Percentiles rank a stretch among this genome's conserved stretches.
phyloP scores from a whole-genome alignment of 2,113 vertebrate species.

The Sakesphorus luctuosus region DNA sequence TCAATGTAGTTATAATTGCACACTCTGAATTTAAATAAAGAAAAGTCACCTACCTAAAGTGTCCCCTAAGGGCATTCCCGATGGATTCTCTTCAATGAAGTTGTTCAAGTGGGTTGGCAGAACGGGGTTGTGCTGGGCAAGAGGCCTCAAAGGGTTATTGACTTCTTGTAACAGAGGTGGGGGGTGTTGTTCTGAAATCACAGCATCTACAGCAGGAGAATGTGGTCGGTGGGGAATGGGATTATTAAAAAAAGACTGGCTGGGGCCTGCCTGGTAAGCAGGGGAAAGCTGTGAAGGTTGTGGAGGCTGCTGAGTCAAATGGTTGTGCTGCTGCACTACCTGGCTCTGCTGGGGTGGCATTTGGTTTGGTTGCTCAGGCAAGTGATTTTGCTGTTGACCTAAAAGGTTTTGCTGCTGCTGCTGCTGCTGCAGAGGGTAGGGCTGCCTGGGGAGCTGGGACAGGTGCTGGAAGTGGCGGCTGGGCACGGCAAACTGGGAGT shows the following conservation, averaged over 20 bases:
- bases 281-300: conserved; percentile 84
- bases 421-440: conserved; percentile 82
- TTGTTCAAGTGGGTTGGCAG: conserved; percentile 87
- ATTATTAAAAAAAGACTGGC: conserved; percentile 86
- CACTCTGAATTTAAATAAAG: conserved; percentile 37
- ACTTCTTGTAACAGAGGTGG: conserved; percentile 83
- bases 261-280: conserved; percentile 83
- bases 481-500: conserved; percentile 81
- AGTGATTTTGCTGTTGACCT: conserved; percentile 77
- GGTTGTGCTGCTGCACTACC: conserved; percentile 80
- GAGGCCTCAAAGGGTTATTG: conserved; percentile 83
- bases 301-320: conserved; percentile 74
- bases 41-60: conserved; percentile 85
- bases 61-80: conserved; percentile 85
- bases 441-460: conserved; percentile 86
- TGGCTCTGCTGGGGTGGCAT: conserved; percentile 81
- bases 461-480: conserved; percentile 84
- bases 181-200: conserved; percentile 79
- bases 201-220: conserved; percentile 87
- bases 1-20: conserved; percentile 22
- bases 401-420: conserved; percentile 79
- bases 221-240: conserved; percentile 86
- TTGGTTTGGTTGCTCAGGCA: conserved; percentile 77
- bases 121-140: conserved; percentile 84
- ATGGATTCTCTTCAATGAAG: conserved; percentile 88